phyloP scores from a whole-genome alignment of 2,113 vertebrate species.

The Butorides virescens region DNA sequence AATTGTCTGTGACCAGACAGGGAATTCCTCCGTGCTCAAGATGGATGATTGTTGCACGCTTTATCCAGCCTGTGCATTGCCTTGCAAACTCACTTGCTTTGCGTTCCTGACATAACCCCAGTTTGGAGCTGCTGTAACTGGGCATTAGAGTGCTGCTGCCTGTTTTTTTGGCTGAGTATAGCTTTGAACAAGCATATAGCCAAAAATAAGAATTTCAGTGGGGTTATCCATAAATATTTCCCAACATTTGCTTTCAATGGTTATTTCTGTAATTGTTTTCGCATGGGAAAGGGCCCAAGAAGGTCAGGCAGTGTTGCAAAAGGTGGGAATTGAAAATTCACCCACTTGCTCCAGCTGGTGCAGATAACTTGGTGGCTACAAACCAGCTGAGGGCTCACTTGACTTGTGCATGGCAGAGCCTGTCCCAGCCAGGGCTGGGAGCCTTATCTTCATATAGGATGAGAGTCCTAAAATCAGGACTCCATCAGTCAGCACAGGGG shows the following conservation, averaged over 20 bases:
- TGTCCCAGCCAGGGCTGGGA: background rate
- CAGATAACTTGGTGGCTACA: rapidly evolving
- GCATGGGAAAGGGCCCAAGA: background rate
- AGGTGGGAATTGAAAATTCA: background rate
- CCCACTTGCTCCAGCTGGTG: background rate
- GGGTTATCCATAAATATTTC: background rate
- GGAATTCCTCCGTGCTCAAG: background rate
- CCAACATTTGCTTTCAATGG: background rate
- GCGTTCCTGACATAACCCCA: background rate
- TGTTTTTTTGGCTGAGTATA: background rate
- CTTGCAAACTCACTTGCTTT: background rate
- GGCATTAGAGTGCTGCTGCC: background rate
- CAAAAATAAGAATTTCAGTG: background rate
- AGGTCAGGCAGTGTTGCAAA: background rate
- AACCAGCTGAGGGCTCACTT: background rate
- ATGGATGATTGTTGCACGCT: background rate
- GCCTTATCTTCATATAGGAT: background rate
- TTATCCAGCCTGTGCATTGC: background rate
- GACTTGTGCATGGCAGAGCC: background rate
- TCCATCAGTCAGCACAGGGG: background rate
- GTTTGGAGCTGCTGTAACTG: background rate
- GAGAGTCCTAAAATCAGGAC: background rate
- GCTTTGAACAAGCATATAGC: background rate
- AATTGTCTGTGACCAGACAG: background rate
- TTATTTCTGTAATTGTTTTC: background rate